phyloP scores from a whole-genome alignment of 1,140 invertebrate genomes.

The Lepidurus packardi region DNA sequence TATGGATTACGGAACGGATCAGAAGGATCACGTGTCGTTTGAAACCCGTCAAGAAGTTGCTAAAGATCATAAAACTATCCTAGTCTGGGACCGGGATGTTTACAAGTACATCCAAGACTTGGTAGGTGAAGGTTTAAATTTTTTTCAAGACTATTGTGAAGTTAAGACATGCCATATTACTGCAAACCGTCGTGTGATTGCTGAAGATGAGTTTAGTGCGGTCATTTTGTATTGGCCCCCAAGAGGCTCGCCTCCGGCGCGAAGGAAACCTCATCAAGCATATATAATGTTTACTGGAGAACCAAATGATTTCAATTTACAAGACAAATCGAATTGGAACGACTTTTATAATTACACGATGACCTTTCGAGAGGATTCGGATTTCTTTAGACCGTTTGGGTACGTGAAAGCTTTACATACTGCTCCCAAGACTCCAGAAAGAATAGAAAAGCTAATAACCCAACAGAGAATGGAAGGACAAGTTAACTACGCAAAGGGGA shows the following conservation, averaged over 20 bases:
- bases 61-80: background rate
- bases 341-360: conserved; percentile 1
- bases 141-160: background rate
- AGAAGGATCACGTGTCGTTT: background rate
- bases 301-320: background rate
- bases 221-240: background rate
- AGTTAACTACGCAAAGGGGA: conserved; percentile 35
- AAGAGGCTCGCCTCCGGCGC: background rate
- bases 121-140: background rate
- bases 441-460: conserved; percentile 49
- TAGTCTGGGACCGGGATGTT: background rate
- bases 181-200: background rate
- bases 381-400: conserved; percentile 38
- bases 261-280: background rate
- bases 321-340: background rate
- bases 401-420: background rate
- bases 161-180: conserved; percentile 5
- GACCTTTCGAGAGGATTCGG: conserved; percentile 24
- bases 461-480: conserved; percentile 44
- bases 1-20: background rate
- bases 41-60: background rate
- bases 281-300: conserved; percentile 6
- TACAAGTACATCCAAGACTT: background rate
- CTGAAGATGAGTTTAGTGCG: background rate
- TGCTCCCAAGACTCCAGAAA: conserved; percentile 44